phyloP scores from a whole-genome alignment of 2,888 invertebrate genomes.

The Nectonema munidae region DNA sequence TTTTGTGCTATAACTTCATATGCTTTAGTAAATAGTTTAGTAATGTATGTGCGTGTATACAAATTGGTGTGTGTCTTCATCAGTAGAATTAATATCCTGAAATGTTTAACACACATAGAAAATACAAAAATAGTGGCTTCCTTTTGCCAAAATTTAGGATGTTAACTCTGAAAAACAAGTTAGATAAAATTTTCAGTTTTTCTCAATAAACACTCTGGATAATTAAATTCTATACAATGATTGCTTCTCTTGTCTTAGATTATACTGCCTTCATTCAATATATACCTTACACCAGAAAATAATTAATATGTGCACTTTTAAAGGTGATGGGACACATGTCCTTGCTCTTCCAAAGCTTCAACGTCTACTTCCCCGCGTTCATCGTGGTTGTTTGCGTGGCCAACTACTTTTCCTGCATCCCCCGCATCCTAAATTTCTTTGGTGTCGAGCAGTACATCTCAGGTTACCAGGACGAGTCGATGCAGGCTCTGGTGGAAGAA shows the following conservation, averaged over 20 bases:
- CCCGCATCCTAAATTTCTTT: slow-evolving; percentile 49
- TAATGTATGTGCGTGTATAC: too few relatives aligned
- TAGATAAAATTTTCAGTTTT: background rate
- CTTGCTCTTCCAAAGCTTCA: slow-evolving; percentile 82
- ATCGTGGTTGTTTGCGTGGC: slow-evolving; percentile 64
- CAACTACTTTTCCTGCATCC: slow-evolving; percentile 69
- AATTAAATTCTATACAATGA: background rate
- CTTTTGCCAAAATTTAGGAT: too few relatives aligned
- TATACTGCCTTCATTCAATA: background rate
- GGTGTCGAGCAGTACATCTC: too few relatives aligned
- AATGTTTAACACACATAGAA: too few relatives aligned
- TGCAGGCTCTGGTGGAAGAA: slow-evolving; percentile 63
- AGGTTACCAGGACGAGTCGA: slow-evolving; percentile 64
- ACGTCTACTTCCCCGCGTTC: slow-evolving; percentile 89
- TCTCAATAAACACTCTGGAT: background rate
- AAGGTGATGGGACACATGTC: slow-evolving; percentile 76
- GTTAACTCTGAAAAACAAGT: background rate
- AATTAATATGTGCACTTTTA: too few relatives aligned
- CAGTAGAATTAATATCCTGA: too few relatives aligned
- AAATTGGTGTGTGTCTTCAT: too few relatives aligned
- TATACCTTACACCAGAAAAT: too few relatives aligned
- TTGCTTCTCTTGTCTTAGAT: background rate
- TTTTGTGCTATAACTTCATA: too few relatives aligned
- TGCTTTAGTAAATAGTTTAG: too few relatives aligned
- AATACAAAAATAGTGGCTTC: too few relatives aligned